Evolutionary conservation across 1,140 invertebrate species (phyloP), one percentile per base, ranked within the genome.

Genomic region (Scaptomyza montana): DNA sequence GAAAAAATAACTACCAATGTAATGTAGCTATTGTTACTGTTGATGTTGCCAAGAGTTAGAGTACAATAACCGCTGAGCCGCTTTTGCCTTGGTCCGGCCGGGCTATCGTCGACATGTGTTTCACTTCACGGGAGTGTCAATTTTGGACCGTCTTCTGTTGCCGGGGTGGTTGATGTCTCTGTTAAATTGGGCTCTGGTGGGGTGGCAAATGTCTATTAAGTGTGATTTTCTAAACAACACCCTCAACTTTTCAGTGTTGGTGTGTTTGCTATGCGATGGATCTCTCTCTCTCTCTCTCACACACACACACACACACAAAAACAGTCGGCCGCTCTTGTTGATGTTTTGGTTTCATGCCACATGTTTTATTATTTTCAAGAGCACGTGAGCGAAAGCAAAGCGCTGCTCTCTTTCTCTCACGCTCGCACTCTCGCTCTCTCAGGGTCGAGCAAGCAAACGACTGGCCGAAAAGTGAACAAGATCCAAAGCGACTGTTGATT

Each of bases 401-500:
- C 21, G 39, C 19, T 16, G 54, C 54, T 60, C 10, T 61, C 30
- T 33, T 33, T 33, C 30, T 33, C 65, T 25, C 47, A 21, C 50
- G 56, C 16, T 25, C 41, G 45, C 59, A 46, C 33, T 53, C 77
- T 56, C 56, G 28, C 75, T 67, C 81, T 69, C 72, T 70, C 82
- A 74, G 74, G 71, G 72, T 81, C 76, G 80, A 57, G 36, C 49
- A 8, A 33, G 33, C 7, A 21, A 28, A 41, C 67, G 64, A 30
- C 76, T 79, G 82, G 73, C 66, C 78, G 78, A 79, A 87, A 85
- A 89, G 71, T 89, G 74, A 90, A 91, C 90, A 91, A 91, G 90
- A 91, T 91, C 90, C 90, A 80, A 77, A 53, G 84, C 80, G 56
- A 86, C 77, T 82, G 73, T 77, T 82, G 89, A 89, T 91, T 91